Conservation (phyloP, 2,797 vertebrate genomes). For the Lutjanus argentimaculatus region DNA sequence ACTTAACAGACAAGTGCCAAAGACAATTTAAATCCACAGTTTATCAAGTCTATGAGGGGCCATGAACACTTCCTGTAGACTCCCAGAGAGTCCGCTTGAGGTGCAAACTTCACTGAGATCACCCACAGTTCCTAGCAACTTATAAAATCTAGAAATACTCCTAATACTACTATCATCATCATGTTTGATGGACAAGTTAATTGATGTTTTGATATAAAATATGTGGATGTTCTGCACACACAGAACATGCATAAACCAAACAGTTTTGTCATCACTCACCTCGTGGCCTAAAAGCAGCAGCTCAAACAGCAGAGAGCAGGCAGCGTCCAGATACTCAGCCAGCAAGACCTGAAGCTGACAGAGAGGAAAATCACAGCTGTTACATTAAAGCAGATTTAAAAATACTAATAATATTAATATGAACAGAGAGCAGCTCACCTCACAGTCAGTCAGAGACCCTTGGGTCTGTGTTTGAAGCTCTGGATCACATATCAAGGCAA, state of each 20-base stretch:
- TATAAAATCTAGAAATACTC: background rate
- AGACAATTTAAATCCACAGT: background rate
- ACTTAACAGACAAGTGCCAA: background rate
- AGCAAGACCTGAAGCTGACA: slow-evolving; percentile 74
- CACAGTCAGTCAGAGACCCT: slow-evolving; percentile 16
- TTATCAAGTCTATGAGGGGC: too few species aligned
- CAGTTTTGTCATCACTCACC: slow-evolving; percentile 66
- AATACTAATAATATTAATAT: background rate
- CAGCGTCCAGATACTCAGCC: slow-evolving; percentile 84
- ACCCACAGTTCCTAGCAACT: too few species aligned
- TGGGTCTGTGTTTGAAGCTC: slow-evolving; percentile 26
- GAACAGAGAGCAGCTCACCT: slow-evolving; percentile 60
- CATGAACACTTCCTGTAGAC: too few species aligned
- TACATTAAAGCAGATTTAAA: background rate
- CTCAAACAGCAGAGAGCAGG: slow-evolving; percentile 87
- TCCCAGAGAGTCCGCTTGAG: too few species aligned
- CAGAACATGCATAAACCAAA: too few species aligned
- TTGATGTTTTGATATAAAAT: too few species aligned
- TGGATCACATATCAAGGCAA: slow-evolving; percentile 77
- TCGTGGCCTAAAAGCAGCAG: slow-evolving; percentile 86
- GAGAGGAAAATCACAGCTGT: background rate
- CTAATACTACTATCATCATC: background rate
- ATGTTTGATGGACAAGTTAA: too few species aligned
- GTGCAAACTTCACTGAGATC: too few species aligned
- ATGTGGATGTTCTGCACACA: too few species aligned